Evolutionary conservation across 1,140 invertebrate species (phyloP).

Genomic region (Brachionus plicatilis): DNA sequence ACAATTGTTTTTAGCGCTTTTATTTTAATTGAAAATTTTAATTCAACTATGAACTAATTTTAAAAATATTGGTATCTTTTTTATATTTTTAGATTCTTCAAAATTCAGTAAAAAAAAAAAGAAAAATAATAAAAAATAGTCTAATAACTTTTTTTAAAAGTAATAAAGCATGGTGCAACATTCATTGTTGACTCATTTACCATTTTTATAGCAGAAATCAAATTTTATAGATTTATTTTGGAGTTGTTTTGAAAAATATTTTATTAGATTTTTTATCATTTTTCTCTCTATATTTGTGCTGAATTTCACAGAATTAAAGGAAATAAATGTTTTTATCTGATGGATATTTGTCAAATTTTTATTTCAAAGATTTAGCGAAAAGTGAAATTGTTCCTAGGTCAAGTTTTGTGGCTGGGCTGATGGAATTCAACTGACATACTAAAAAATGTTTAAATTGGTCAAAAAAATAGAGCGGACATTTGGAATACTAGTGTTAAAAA

Average conservation of each 20-base stretch:
- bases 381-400: neutral
- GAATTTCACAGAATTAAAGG: neutral
- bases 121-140: no score
- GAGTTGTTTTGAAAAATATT: no score
- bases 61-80: no score
- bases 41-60: no score
- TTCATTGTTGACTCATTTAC: neutral
- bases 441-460: neutral
- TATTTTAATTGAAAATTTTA: neutral
- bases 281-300: neutral
- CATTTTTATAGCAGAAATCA: neutral
- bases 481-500: neutral
- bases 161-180: no score
- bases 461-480: neutral
- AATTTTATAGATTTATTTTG: no score
- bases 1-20: neutral
- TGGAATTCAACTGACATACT: neutral
- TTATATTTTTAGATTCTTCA: no score
- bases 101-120: no score
- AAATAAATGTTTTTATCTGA: neutral
- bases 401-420: neutral
- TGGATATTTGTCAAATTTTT: neutral
- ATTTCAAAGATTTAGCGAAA: neutral
- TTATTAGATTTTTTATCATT: neutral
- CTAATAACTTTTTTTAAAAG: no score